Base-by-base conservation (phyloP, 2,797 vertebrate species). In the Carduelis carduelis region DNA sequence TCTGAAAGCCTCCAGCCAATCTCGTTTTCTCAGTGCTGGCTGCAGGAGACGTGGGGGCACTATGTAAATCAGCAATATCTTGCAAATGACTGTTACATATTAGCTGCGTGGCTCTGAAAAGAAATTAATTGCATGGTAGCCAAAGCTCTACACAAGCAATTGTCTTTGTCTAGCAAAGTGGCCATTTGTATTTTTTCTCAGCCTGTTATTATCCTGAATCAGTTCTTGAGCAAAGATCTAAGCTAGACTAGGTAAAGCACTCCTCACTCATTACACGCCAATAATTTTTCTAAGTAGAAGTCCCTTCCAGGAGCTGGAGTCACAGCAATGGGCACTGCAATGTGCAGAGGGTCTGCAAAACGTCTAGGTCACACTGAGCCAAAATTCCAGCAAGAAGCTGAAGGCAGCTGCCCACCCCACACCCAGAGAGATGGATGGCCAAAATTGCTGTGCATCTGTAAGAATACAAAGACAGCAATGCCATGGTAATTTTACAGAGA, bases 101-200 rank as follows among this genome's bases (percentile, higher is more conserved):
- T 96, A 95, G 84, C 87, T 93, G 61, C 35, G 23, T 69, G 84
- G 71, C 89, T 95, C 8, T 89, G 95, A 83, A 93, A 96, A 83
- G 61, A 83, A 87, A 77, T 50, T 49, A 90, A 87, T 17, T 71
- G 87, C 87, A 68, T 1, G 50, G 84, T 69, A 93, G 89, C 79
- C 82, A 87, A 80, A 89, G 90, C 95, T 87, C 87, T 78, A 75
- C 82, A 83, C 49, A 78, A 90, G 92, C 84, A 92, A 94, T 92
- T 86, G 90, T 69, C 92, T 96, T 87, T 90, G 91, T 95, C 90
- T 91, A 80, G 70, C 93, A 84, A 97, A 97, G 93, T 94, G 94
- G 90, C 69, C 93, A 49, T 94, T 94, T 91, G 89, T 93, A 81
- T 92, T 92, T 94, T 93, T 50, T 83, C 78, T 93, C 89, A 85